A percentile compares a stretch with the other conserved stretches of the same genome.
Conservation (phyloP, 2,888 invertebrate species). For the Patella pellucida region DNA sequence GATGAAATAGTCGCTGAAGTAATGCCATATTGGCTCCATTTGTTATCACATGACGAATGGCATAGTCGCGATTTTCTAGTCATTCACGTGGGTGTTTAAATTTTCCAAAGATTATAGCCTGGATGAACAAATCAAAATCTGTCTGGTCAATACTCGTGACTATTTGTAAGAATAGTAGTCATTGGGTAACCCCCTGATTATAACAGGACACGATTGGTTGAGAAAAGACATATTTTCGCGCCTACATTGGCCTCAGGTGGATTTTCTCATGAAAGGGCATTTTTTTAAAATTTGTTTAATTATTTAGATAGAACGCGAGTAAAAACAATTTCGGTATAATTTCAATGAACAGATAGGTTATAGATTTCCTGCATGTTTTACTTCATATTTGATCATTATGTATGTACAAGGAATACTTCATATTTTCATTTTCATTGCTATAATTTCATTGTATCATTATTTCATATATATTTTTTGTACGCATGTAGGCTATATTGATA, state of each 20-base stretch:
- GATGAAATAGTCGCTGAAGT: conserved; percentile 36
- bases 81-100: too few relatives aligned
- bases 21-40: conserved; percentile 42
- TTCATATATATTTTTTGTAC: too few relatives aligned
- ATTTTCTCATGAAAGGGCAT: not conserved
- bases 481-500: too few relatives aligned
- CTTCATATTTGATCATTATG: too few relatives aligned
- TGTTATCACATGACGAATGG: conserved; percentile 14
- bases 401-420: too few relatives aligned
- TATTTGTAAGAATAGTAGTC: not conserved
- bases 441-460: too few relatives aligned
- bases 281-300: not conserved
- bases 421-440: too few relatives aligned
- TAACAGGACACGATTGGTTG: not conserved
- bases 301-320: too few relatives aligned
- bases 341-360: too few relatives aligned
- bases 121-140: not conserved
- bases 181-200: conserved; percentile 1
- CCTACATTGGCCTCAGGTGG: not conserved
- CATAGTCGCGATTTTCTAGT: too few relatives aligned
- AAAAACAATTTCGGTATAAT: too few relatives aligned
- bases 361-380: too few relatives aligned
- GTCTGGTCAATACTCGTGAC: not conserved
- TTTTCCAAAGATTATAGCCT: not conserved
- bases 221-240: conserved; percentile 11